Evolutionary conservation across 2,888 invertebrate genomes (phyloP), one percentile per base, ranked within the genome.

Genomic region (Hermaeophaga mercurialis): DNA sequence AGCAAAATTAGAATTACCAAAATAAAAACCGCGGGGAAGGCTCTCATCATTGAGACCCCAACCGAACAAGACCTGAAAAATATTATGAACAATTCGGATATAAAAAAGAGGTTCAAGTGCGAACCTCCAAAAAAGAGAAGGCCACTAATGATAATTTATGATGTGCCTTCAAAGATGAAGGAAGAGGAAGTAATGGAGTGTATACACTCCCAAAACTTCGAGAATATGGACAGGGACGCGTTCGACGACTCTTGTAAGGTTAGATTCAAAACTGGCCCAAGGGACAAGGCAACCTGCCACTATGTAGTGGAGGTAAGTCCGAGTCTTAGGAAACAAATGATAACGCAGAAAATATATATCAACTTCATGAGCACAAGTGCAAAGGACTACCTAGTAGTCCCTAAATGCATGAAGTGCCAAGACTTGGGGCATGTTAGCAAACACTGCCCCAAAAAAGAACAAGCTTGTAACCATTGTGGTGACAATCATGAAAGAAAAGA

Each of bases 211-310:
- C 53, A 53, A 24, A 52, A 46, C 31, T 44, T 28, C 11, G 41
- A 28, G 2, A 31, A 46, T 12, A 44, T 44, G 8, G 9, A 15
- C 3, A 3, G 3, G 5, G 44, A 52, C 9, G 15, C 48, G 2
- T 53, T 53, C 15, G 53, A 11, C 9, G 1, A 18, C n/a, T 14
- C 12, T 12, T 46, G 45, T 1, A 28, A 28, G 7, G 33, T 53
- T 8, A 44, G 54, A 34, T 54, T 54, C 46, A 17, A 26, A 36
- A 46, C 46, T 4, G 54, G 54, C 8, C 54, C 54, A 14, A 54
- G 19, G 15, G 26, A 15, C 2, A 33, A 41, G 22, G 4, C 22
- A 7, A 46, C 28, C 24, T 45, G 9, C 7, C 24, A 54, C 36
- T 43, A 26, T 15, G 52, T 52, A 11, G 52, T 22, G 26, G 41